phyloP scores from a whole-genome alignment of 2,797 vertebrate genomes.

The Forpus xanthops region DNA sequence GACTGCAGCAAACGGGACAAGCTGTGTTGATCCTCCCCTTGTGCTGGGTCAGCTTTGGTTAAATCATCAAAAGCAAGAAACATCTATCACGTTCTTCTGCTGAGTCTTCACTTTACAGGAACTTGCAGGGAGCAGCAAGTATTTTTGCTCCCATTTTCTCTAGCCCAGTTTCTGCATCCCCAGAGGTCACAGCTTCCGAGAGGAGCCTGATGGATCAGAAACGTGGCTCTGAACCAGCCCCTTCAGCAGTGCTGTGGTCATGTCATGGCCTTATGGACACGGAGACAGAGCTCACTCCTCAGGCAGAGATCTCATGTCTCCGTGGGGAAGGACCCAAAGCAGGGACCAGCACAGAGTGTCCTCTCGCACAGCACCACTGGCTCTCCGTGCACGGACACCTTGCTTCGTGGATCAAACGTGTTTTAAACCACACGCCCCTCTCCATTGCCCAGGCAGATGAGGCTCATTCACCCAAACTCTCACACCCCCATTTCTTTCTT shows the following conservation, averaged over 20 bases:
- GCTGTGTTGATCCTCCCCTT: not conserved
- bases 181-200: not conserved
- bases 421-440: no score
- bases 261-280: accelerated
- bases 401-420: not conserved
- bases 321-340: not conserved
- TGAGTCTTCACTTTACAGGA: constrained; percentile 1
- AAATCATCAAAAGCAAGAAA: constrained; percentile 20
- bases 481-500: not conserved
- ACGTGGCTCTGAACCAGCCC: not conserved
- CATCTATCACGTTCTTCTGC: not conserved
- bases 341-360: accelerated
- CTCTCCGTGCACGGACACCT: accelerated
- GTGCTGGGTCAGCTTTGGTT: not conserved
- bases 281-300: not conserved
- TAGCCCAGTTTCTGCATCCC: not conserved
- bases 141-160: not conserved
- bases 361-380: not conserved
- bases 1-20: not conserved
- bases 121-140: constrained; percentile 43
- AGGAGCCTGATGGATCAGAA: not conserved
- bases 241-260: not conserved
- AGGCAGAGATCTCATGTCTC: not conserved
- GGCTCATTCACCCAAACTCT: not conserved
- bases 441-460: accelerated